phyloP scores from a whole-genome alignment of 2,888 invertebrate genomes.

The Rhaphigaster nebulosa region DNA sequence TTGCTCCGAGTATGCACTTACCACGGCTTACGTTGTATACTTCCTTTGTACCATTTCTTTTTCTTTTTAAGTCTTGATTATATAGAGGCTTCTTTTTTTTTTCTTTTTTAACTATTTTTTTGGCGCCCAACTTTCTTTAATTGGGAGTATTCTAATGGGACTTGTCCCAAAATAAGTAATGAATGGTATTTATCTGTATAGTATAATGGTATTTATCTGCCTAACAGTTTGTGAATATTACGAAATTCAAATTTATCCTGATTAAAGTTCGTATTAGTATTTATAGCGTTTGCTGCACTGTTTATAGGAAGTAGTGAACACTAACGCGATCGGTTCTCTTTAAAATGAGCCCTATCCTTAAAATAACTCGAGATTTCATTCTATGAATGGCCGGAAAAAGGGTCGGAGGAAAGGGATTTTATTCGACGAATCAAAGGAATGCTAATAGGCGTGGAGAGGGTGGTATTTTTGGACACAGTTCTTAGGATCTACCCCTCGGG shows the following conservation, averaged over 20 bases:
- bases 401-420: constrained; percentile 27
- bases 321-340: not conserved
- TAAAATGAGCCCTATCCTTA: not conserved
- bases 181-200: too few relatives aligned
- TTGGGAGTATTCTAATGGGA: too few relatives aligned
- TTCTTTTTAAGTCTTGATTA: too few relatives aligned
- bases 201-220: too few relatives aligned
- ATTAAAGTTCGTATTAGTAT: not conserved
- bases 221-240: too few relatives aligned
- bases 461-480: constrained; percentile 55
- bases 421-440: constrained; percentile 47
- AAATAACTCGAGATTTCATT: not conserved
- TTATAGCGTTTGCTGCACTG: not conserved
- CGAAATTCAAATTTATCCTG: not conserved
- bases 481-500: constrained; percentile 30
- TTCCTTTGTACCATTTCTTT: too few relatives aligned
- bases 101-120: too few relatives aligned
- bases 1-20: too few relatives aligned
- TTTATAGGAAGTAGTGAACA: not conserved
- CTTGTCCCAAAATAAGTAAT: too few relatives aligned
- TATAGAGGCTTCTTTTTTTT: too few relatives aligned
- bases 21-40: too few relatives aligned
- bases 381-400: constrained; percentile 22
- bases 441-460: constrained; percentile 37
- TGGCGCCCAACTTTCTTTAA: too few relatives aligned